Conservation (phyloP, 2,797 vertebrate species). For the Urosaurus nigricauda region DNA sequence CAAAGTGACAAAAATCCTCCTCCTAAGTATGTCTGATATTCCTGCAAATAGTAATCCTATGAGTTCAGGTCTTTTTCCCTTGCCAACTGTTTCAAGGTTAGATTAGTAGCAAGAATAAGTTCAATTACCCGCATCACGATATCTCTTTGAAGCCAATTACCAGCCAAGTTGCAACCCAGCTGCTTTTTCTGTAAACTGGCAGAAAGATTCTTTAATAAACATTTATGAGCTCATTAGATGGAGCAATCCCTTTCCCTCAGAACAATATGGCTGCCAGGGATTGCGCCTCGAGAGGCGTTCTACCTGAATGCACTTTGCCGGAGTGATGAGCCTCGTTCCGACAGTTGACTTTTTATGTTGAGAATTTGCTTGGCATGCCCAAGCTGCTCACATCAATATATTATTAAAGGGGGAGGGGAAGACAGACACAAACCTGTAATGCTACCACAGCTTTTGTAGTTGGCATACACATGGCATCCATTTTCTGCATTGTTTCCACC, state of each 20-base stretch:
- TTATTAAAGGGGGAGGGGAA: slow-evolving; percentile 76
- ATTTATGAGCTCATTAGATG: slow-evolving; percentile 68
- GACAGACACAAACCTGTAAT: slow-evolving; percentile 53
- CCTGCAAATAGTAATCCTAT: not conserved
- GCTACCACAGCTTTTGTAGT: not conserved
- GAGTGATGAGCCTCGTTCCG: slow-evolving; percentile 86
- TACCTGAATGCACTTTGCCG: slow-evolving; percentile 81
- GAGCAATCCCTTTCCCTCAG: slow-evolving; percentile 61
- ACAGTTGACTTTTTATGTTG: slow-evolving; percentile 89
- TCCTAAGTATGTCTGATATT: not conserved
- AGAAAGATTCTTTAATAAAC: slow-evolving; percentile 74
- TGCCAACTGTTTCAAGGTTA: not conserved
- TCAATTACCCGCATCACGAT: slow-evolving; percentile 49
- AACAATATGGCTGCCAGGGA: slow-evolving; percentile 68
- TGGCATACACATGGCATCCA: slow-evolving; percentile 12
- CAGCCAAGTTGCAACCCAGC: slow-evolving; percentile 47
- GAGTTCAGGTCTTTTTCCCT: slow-evolving; percentile 14
- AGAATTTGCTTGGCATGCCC: slow-evolving; percentile 87
- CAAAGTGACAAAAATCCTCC: not conserved
- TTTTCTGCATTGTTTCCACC: slow-evolving; percentile 33
- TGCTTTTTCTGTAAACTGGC: slow-evolving; percentile 61
- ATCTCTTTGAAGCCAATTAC: slow-evolving; percentile 67
- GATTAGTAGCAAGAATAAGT: slow-evolving; percentile 45
- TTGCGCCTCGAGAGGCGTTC: slow-evolving; percentile 72
- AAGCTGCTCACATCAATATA: slow-evolving; percentile 83